Conservation (phyloP, 1,140 invertebrate species). For the Drosophila lini region DNA sequence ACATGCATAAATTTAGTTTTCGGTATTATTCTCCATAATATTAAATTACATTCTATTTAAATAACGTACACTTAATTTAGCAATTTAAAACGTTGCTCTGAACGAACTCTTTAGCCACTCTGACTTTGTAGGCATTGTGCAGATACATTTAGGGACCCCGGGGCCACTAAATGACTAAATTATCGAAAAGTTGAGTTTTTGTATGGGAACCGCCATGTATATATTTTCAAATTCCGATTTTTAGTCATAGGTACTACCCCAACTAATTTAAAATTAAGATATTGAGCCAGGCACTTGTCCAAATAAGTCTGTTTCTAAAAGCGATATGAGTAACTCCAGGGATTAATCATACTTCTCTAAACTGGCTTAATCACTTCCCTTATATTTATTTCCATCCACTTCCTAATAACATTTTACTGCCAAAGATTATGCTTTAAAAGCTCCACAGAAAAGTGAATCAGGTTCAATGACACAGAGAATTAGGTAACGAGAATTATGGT, state of each 20-base stretch:
- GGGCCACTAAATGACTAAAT: not conserved
- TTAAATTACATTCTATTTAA: not conserved
- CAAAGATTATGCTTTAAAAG: not conserved
- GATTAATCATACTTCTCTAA: not conserved
- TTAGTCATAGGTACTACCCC: not conserved
- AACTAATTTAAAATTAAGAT: not conserved
- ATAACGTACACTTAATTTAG: not conserved
- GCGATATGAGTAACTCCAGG: not conserved
- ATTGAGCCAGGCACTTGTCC: not conserved
- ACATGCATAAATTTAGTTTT: not conserved
- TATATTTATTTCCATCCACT: not conserved
- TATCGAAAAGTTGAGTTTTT: not conserved
- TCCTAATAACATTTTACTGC: not conserved
- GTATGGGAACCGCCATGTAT: not conserved
- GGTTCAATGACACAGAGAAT: slow-evolving; percentile 30
- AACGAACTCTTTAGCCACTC: not conserved
- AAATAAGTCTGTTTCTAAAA: not conserved
- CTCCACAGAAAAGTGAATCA: not conserved
- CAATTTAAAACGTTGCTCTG: not conserved
- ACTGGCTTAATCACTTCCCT: no score
- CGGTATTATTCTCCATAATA: not conserved
- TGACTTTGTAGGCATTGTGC: not conserved
- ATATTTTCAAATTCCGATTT: not conserved
- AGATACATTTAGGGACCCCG: not conserved
- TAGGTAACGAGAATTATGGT: slow-evolving; percentile 4